phyloP scores from a whole-genome alignment of 1,140 invertebrate species.

The Caenorhabditis latens region DNA sequence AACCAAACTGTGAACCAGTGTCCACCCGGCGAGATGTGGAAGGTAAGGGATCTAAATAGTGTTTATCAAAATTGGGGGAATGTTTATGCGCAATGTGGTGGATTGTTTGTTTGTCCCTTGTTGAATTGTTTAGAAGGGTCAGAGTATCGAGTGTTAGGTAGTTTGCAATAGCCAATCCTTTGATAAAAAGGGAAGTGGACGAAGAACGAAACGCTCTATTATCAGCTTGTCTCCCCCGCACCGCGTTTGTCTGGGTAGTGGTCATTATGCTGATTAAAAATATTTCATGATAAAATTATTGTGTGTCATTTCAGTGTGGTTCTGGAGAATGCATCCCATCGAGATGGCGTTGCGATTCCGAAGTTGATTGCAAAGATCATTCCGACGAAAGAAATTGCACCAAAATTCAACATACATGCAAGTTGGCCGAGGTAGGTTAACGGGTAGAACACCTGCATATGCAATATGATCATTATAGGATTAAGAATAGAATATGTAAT shows the following conservation, averaged over 20 bases:
- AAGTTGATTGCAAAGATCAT: slow-evolving; percentile 78
- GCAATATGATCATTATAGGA: slow-evolving; percentile 51
- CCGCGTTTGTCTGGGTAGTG: background rate
- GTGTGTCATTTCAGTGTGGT: background rate
- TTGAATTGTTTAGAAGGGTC: slow-evolving; percentile 15
- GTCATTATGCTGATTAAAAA: background rate
- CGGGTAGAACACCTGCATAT: background rate
- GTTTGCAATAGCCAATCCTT: background rate
- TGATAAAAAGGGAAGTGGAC: background rate
- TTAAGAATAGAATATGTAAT: background rate
- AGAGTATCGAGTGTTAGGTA: slow-evolving; percentile 50
- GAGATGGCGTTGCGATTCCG: slow-evolving; percentile 78
- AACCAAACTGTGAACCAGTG: slow-evolving; percentile 59
- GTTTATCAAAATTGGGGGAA: slow-evolving; percentile 17
- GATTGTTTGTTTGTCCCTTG: slow-evolving; percentile 35
- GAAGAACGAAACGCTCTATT: background rate
- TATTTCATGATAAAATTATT: background rate
- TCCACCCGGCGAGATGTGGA: slow-evolving; percentile 14
- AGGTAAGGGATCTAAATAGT: slow-evolving; percentile 11
- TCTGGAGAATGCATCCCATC: slow-evolving; percentile 71
- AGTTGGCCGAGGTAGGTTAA: slow-evolving; percentile 39
- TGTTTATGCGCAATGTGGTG: slow-evolving; percentile 1
- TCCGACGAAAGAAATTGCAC: slow-evolving; percentile 73
- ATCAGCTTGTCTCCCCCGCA: slow-evolving; percentile 2
- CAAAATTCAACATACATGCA: slow-evolving; percentile 32